Base-by-base conservation (phyloP, 1,140 invertebrate genomes). In the Procambarus clarkii region DNA sequence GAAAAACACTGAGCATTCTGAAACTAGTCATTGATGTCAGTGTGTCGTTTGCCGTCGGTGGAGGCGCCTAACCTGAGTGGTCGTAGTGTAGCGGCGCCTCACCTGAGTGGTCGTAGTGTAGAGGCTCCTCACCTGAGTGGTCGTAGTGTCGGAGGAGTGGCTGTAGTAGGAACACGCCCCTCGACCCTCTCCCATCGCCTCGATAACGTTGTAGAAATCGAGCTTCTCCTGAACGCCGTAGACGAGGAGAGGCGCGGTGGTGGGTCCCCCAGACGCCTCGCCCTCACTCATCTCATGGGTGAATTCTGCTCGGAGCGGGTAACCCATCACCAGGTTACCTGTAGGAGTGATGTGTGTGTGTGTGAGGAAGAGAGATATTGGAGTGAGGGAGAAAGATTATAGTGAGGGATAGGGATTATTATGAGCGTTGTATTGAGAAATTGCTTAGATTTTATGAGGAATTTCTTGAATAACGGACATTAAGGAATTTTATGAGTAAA, bases 151-250 rank as follows among this genome's bases (percentile, higher is more conserved):
- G 21, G 13, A 3, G 13, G 80, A 8, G 50, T 60, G 60, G 21
- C 21, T n/a, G 11, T 44, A 54, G 50, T 60, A 82, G 18, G 50
- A n/a, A 15, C 60, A 54, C 80, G 50, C 80, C 80, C 44, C 80
- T 60, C 50, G 50, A 11, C 9, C 46, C 8, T 82, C 80, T 8
- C 80, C 80, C n/a, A 18, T n/a, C 54, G 24, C 50, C 24, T 82
- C 80, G 9, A 82, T 11, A 4, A 60, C 8, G 60, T 82, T 82
- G n/a, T 82, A 46, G 44, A 82, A 60, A n/a, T 82, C 80, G 7
- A 82, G 15, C 50, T 34, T 44, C 4, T 82, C 50, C n/a, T 82
- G 8, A 3, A 34, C 2, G 34, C 18, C 60, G 60, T 60, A 82
- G 13, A 24, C 48, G 13, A 82, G 44, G 11, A 82, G 11, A 9